These are phyloP conservation scores for Carlito syrichta DNA, from an alignment of 2,113 vertebrate species.

Conservation along the genomic window DNA sequence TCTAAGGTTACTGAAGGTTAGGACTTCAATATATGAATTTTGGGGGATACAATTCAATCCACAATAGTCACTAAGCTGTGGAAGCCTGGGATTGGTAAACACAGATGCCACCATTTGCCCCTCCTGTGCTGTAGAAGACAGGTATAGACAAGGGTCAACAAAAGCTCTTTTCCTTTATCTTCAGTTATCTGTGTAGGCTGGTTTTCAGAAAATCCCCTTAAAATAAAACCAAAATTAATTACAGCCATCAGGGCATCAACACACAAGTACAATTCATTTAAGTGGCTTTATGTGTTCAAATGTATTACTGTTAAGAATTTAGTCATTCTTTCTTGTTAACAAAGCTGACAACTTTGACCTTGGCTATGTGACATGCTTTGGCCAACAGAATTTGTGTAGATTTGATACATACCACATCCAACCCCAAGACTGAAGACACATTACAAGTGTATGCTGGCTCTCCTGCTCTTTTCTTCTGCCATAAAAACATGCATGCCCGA, in stretches of 20 bases:
- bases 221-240: not conserved
- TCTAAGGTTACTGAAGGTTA: not conserved
- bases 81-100: not conserved
- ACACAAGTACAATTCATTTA: not conserved
- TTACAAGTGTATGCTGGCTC: not conserved
- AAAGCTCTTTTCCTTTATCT: not conserved
- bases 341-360: not conserved
- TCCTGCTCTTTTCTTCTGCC: not conserved
- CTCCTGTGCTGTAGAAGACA: not conserved
- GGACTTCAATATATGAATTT: not conserved
- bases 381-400: not conserved
- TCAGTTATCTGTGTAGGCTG: not conserved
- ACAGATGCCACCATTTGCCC: not conserved
- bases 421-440: not conserved
- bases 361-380: not conserved
- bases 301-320: not conserved
- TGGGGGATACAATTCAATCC: not conserved
- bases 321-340: not conserved
- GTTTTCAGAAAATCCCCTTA: not conserved
- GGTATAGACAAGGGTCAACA: not conserved
- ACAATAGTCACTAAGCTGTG: not conserved
- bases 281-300: not conserved
- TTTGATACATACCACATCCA: not conserved
- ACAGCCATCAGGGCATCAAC: not conserved
- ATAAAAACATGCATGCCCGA: not conserved